Base-by-base conservation (phyloP, 1,140 invertebrate genomes). In the Grapholita molesta region DNA sequence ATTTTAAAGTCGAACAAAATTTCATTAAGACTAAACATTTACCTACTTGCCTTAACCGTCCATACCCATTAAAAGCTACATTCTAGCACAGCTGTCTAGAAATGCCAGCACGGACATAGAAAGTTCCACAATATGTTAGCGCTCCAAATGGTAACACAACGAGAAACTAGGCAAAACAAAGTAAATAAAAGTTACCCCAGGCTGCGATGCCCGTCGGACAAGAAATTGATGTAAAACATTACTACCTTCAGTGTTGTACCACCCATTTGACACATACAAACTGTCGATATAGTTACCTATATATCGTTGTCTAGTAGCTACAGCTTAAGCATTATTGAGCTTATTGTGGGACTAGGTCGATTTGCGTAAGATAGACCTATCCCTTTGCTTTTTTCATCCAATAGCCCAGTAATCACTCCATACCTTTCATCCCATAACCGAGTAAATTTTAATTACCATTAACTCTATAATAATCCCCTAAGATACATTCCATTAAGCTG, bases 141-240 rank as follows among this genome's bases (percentile, higher is more conserved):
- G 55, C 55, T 61, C 24, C 23, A 61, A 61, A 61, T 61, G 55
- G 55, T 61, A 61, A 28, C 55, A 57, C 24, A 61, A 32, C 55
- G 30, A 61, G 24, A 61, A 61, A 61, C 55, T 61, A 61, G 55
- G 55, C 55, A 61, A 61, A 61, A 61, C 55, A 61, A 61, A 61
- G 55, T 61, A 61, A 61, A 28, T 61, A 61, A 61, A 61, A 61
- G 55, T 32, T 61, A 28, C 15, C 55, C 55, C 24, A n/a, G 28
- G 12, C 8, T 48, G 42, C 55, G 55, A 9, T n/a, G 25, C 11
- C 24, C 24, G 55, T 6, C 25, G 15, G 55, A 28, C 6, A 32
- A 28, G 30, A 61, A 61, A 61, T 61, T 61, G 25, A 25, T 61
- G 55, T 61, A 61, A 61, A 61, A 6, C 15, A 57, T 25, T n/a